Evolutionary conservation across 2,113 vertebrate genomes (phyloP).

Genomic region (Scopus umbretta): DNA sequence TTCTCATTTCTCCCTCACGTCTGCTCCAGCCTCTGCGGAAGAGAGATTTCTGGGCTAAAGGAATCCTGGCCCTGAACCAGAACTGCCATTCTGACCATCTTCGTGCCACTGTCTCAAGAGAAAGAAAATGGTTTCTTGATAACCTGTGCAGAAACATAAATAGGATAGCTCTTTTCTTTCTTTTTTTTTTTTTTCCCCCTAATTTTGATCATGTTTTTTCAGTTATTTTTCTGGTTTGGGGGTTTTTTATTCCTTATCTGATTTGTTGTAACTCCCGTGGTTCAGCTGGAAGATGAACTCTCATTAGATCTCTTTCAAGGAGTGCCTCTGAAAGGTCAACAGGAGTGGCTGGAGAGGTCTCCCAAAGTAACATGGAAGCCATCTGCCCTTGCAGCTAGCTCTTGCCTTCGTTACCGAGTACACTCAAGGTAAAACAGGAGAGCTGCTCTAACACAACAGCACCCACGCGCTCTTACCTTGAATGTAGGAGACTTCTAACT

Average conservation of each 20-base stretch:
- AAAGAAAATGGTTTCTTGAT: not conserved
- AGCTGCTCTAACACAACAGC: not conserved
- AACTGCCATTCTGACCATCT: not conserved
- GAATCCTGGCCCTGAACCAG: not conserved
- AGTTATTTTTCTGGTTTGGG: not conserved
- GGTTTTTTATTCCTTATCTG: not conserved
- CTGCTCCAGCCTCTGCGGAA: not conserved
- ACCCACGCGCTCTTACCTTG: not conserved
- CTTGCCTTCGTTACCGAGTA: not conserved
- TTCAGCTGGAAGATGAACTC: not conserved
- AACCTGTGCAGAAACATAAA: not conserved
- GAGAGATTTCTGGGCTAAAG: not conserved
- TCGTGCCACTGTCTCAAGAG: not conserved
- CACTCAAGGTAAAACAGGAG: not conserved
- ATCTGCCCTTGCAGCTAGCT: not conserved
- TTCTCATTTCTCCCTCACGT: not conserved
- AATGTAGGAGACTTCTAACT: not conserved
- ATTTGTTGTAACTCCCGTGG: not conserved
- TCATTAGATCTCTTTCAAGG: not conserved
- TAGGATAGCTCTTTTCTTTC: not conserved
- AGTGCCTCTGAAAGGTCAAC: not conserved
- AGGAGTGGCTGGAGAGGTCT: not conserved
- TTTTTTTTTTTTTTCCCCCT: too few relatives aligned
- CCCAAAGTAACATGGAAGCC: not conserved
- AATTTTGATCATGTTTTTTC: not conserved